These are phyloP conservation scores for Brachystomella parvula DNA, from an alignment of 1,140 invertebrate species.

Conservation along the genomic window DNA sequence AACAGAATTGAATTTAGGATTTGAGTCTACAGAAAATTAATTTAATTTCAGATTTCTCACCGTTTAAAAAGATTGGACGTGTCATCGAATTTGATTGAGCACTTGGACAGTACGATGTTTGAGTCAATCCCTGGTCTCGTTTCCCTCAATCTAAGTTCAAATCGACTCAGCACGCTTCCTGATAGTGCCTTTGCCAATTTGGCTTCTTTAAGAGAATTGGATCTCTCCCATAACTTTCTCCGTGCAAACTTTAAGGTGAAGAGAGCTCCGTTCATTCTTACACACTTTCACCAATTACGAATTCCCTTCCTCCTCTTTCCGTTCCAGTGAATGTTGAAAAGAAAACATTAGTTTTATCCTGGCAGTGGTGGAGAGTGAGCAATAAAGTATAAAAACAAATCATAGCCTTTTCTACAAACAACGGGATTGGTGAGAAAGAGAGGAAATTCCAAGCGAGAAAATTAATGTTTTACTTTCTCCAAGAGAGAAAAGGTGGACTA, in stretches of 20 bases:
- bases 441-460: background rate
- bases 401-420: background rate
- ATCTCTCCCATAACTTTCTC: constrained; percentile 69
- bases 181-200: constrained; percentile 81
- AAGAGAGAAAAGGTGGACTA: background rate
- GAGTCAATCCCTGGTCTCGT: constrained; percentile 68
- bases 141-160: constrained; percentile 67
- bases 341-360: background rate
- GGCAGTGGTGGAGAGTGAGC: no score
- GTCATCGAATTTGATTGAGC: constrained; percentile 71
- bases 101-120: constrained; percentile 79
- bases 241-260: constrained; percentile 68
- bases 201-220: constrained; percentile 59
- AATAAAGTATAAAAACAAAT: background rate
- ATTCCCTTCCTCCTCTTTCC: background rate
- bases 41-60: constrained; percentile 35
- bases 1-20: no score
- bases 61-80: constrained; percentile 53
- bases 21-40: no score
- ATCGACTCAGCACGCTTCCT: constrained; percentile 72
- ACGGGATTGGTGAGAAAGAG: background rate
- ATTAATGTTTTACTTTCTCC: background rate
- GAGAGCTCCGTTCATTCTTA: background rate
- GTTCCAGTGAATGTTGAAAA: background rate
- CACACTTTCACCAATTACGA: constrained; percentile 5